Percentiles rank a stretch among this genome's conserved stretches.
These are phyloP conservation scores for Gibbula magus DNA, from an alignment of 2,888 invertebrate species.

Conservation along the genomic window DNA sequence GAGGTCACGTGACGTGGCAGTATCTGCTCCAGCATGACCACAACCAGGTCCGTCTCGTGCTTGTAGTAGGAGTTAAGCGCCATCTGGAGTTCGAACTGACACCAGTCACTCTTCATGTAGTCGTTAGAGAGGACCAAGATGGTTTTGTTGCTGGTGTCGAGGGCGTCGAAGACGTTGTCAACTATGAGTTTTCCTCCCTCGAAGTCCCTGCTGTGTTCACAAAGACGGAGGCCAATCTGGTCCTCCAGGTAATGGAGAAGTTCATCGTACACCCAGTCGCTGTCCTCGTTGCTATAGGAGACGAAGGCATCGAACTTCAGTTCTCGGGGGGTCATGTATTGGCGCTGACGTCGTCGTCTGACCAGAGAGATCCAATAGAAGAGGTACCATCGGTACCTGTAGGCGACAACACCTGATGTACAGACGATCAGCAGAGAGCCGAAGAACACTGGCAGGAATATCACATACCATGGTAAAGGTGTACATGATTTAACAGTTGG, in stretches of 20 bases:
- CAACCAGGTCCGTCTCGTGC: constrained; percentile 4
- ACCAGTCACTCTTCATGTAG: constrained; percentile 15
- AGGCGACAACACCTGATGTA: neutral
- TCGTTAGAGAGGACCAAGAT: constrained; percentile 6
- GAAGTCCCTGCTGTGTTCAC: constrained; percentile 12
- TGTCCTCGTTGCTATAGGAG: constrained; percentile 5
- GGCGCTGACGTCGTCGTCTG: neutral
- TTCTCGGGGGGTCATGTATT: neutral
- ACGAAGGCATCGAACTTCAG: constrained; percentile 18
- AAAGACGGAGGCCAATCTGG: neutral
- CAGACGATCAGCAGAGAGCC: neutral
- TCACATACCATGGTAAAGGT: neutral
- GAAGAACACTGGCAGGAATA: neutral
- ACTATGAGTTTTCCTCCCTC: constrained; percentile 14
- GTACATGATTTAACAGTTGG: constrained; percentile 11
- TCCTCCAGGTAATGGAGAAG: neutral
- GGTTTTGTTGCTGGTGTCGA: constrained; percentile 9
- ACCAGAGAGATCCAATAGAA: neutral
- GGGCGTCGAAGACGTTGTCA: constrained; percentile 10
- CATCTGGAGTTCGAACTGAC: constrained; percentile 14
- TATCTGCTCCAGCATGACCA: constrained; percentile 1
- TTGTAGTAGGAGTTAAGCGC: neutral
- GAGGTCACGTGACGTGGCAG: neutral
- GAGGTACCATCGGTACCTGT: constrained; percentile 7
- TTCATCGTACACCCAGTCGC: constrained; percentile 12